Evolutionary conservation across 2,888 invertebrate genomes (phyloP), one percentile per base, ranked within the genome.

Genomic region (Cheilosia soror): DNA sequence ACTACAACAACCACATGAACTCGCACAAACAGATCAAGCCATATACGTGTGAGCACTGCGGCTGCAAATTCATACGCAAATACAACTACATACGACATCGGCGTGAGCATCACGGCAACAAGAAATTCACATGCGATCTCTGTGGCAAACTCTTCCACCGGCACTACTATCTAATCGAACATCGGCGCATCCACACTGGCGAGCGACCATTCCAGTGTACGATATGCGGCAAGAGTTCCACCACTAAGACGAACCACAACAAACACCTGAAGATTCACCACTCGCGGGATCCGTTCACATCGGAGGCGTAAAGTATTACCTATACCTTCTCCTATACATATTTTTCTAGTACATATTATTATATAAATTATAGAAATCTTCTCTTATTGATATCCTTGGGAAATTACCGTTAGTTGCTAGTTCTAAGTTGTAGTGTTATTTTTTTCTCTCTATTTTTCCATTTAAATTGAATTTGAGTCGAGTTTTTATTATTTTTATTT

Each of bases 191-290:
- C 66, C 97, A 98, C 90, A 96, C 96, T 76, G 97, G 97, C 0
- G 95, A 92, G 83, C 89, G 92, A 68, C 97, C 97, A 40, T 97
- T 95, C 92, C 94, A 96, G 0, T 97, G 97, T 92, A 96, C 96
- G 89, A 96, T 97, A 78, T 97, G 97, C 92, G 97, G 97, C 37
- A 97, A 97, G 93, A 96, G 96, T 7, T 97, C 97, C 60, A 96
- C 96, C 88, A 97, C 97, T 72, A 97, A 97, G 92, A 97, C 97
- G 55, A 97, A 97, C 93, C 97, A 97, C 90, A 97, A 97, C 90
- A 97, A 97, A 91, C 97, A 97, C 92, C 94, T 97, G 78, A 96
- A 96, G 93, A 97, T 97, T 89, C 97, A 97, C 92, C 97, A 97
- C 93, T 97, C 97, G 66, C 93, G 97, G 68, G 97, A 97, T 91